Conservation (phyloP, 2,888 invertebrate species). For the Linnaemya tessellans region DNA sequence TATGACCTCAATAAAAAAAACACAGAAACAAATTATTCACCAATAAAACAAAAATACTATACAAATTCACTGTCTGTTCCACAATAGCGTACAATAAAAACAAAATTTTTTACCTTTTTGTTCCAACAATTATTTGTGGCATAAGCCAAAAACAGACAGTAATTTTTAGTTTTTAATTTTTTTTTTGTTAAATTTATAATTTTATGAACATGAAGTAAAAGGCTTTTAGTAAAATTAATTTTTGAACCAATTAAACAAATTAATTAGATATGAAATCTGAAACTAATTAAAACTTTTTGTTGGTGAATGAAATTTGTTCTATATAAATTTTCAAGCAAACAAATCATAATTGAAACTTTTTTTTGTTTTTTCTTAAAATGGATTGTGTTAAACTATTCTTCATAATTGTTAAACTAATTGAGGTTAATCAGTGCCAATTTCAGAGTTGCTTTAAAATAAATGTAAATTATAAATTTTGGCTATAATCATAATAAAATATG, state of each 20-base stretch:
- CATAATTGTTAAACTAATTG: not conserved
- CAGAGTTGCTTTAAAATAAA: not conserved
- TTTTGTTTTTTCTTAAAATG: not conserved
- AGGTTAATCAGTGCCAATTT: not conserved
- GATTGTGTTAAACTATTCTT: not conserved
- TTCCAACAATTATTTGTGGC: no score
- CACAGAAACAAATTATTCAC: constrained; percentile 2
- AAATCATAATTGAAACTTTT: not conserved
- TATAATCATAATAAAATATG: not conserved
- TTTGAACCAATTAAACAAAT: not conserved
- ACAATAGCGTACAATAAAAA: no score
- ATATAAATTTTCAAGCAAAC: constrained; percentile 1
- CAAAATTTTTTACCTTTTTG: no score
- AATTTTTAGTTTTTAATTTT: no score
- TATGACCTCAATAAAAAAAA: constrained; percentile 15
- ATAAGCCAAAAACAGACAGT: no score
- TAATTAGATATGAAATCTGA: not conserved
- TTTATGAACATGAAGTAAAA: not conserved
- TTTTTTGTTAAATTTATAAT: not conserved
- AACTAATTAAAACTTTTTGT: not conserved
- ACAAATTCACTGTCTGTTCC: no score
- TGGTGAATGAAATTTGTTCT: not conserved
- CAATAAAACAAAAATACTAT: not conserved
- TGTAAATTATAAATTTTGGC: not conserved
- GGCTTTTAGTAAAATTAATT: not conserved